Base-by-base conservation (phyloP, 2,113 vertebrate species). In the Dipodomys ordii region DNA sequence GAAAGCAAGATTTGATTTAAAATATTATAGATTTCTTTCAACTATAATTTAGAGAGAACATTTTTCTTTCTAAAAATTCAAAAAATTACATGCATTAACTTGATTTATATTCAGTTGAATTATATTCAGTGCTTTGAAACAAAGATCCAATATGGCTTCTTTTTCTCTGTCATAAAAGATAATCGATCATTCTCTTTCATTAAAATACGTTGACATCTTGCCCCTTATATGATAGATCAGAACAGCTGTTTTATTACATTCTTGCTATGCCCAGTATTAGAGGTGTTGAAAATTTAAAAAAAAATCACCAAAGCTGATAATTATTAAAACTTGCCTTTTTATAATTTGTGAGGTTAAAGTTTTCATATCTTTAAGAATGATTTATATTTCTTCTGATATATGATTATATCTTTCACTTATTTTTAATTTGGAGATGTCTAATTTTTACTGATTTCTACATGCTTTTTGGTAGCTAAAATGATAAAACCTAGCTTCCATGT, bases 1-100 rank as follows among this genome's bases (percentile, higher is more conserved):
- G 71, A 96, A 97, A 78, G 83, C 88, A 96, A 93, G 96, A 96
- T 86, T 91, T 95, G 93, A 96, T 95, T 79, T 0, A 95, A 96
- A 96, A 88, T 93, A 90, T 88, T 94, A 92, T 94, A 89, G 79
- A 88, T 96, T 83, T 94, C 80, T 93, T 91, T 93, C 87, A 88
- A 74, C 82, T 28, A 13, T 27, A 27, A 82, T 77, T 87, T 39
- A 72, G n/a, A 76, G 19, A 74, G 82, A 9, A 46, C 25, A 72
- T 35, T 85, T 90, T 90, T 35, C 20, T 25, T 76, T 87, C 10
- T 64, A 88, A 86, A 90, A 39, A 16, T 87, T 72, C 53, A 18
- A 44, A 23, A 77, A 57, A 68, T 82, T 23, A 27, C 19, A 87
- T 22, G 4, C 27, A 25, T 57, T 11, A 87, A 32, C 19, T 65